Percentiles rank a stretch among this genome's conserved stretches.
These are phyloP conservation scores for Hydroisotoma schaefferi DNA, from an alignment of 2,888 invertebrate genomes.

Conservation along the genomic window DNA sequence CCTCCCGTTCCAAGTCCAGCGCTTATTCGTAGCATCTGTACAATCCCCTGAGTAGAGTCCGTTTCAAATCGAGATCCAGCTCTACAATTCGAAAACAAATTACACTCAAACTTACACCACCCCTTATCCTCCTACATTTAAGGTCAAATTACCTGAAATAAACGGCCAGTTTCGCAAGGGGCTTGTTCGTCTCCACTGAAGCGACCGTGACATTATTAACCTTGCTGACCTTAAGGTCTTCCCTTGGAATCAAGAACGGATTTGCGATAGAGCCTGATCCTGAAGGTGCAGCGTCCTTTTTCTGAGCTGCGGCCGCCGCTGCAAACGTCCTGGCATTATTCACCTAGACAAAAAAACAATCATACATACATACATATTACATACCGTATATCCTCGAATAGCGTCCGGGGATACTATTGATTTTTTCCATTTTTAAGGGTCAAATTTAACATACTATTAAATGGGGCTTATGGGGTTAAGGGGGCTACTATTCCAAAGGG, in stretches of 20 bases:
- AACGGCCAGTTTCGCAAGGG: constrained; percentile 76
- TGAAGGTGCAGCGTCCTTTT: background rate
- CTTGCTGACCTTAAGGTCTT: constrained; percentile 59
- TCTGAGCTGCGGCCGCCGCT: constrained; percentile 25
- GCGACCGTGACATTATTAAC: constrained; percentile 74
- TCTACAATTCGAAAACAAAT: constrained; percentile 53
- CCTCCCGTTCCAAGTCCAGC: constrained; percentile 73
- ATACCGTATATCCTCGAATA: too few species aligned
- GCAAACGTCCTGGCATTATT: constrained; percentile 39
- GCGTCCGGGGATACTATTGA: too few species aligned
- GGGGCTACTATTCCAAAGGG: too few species aligned
- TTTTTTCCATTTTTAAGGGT: too few species aligned
- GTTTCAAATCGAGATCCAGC: constrained; percentile 86
- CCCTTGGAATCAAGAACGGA: constrained; percentile 20
- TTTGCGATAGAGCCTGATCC: constrained; percentile 6
- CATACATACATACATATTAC: background rate
- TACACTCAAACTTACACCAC: background rate
- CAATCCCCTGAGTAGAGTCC: constrained; percentile 69
- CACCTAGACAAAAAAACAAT: constrained; percentile 13
- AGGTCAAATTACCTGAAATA: constrained; percentile 68
- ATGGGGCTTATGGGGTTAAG: too few species aligned
- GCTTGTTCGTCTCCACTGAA: constrained; percentile 71
- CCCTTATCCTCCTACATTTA: background rate
- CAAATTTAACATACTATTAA: too few species aligned
- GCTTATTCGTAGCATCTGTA: constrained; percentile 73